Base-by-base conservation (phyloP, 1,140 invertebrate species). In the Triops longicaudatus region DNA sequence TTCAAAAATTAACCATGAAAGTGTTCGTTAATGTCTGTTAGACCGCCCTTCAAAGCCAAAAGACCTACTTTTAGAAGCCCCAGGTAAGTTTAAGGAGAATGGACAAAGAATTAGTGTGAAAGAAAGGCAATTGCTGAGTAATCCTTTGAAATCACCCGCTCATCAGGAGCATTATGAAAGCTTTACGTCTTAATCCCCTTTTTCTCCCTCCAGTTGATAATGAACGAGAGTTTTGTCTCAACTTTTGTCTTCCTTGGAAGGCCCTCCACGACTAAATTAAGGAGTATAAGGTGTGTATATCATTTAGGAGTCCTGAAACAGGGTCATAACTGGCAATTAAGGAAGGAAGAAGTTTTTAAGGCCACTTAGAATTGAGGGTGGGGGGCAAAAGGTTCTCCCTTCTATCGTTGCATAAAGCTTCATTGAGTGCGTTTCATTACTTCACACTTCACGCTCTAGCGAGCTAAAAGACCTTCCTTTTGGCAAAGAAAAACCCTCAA, bases 371-470 rank as follows among this genome's bases (percentile, higher is more conserved):
- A 6, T 63, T 63, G 50, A 22, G 50, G 50, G 14, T 63, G 31
- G 31, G 31, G 31, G 31, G 17, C 50, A 22, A 63, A 63, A 63
- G 50, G 14, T 63, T 7, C 14, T 22, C 22, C 50, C 50, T n/a
- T 63, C 50, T 63, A 37, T 37, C 31, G 31, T 7, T 63, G 50
- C 50, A 63, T 63, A 63, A 22, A 63, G 50, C 50, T 63, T 63
- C 50, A 63, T 63, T 63, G 50, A 63, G 50, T 63, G 50, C 14
- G 50, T 63, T 63, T 63, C 50, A 63, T 63, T 63, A 63, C 50
- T 63, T 63, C 50, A 63, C 50, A 63, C 50, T 63, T 63, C 17
- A 63, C 50, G 50, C 50, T 63, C 50, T 17, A 63, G 50, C 50
- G 17, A 63, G 50, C 50, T 22, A 63, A 63, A 63, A 22, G 22